A percentile compares a stretch with the other conserved stretches of the same genome.
Conservation (phyloP, 2,797 vertebrate species). For the Danio choprae region DNA sequence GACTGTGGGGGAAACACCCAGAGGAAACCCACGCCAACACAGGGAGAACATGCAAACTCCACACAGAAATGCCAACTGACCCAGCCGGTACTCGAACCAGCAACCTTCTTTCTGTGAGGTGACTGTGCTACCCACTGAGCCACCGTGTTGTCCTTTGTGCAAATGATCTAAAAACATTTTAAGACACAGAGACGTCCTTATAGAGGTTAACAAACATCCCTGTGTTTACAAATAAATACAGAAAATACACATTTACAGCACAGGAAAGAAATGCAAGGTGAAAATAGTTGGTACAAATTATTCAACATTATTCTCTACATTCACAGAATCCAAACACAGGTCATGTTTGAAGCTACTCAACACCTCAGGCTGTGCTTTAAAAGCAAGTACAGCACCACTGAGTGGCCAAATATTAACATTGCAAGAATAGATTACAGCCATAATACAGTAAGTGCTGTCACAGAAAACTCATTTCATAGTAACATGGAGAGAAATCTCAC, state of each 20-base stretch:
- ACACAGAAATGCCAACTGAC: no score
- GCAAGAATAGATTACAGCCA: not conserved
- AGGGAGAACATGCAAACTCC: no score
- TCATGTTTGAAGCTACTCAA: not conserved
- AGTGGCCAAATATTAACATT: slow-evolving; percentile 1
- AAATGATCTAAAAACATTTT: not conserved
- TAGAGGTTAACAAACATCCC: not conserved
- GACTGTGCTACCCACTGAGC: no score
- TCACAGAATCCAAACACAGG: not conserved
- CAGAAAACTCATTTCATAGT: not conserved
- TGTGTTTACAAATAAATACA: no score
- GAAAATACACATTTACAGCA: not conserved
- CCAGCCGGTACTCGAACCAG: no score
- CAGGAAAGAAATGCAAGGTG: not conserved
- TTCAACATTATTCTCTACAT: slow-evolving; percentile 7
- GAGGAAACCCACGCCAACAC: no score
- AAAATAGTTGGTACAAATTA: not conserved
- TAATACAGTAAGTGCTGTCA: not conserved
- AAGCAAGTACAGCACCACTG: not conserved
- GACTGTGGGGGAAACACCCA: no score
- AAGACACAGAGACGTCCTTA: not conserved
- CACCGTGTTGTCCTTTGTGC: no score
- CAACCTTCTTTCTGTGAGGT: no score
- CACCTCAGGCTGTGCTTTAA: not conserved
- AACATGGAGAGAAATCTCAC: not conserved